Percentiles rank a stretch among this genome's conserved stretches.
Conservation (phyloP, 2,113 vertebrate species). For the Sprattus sprattus region DNA sequence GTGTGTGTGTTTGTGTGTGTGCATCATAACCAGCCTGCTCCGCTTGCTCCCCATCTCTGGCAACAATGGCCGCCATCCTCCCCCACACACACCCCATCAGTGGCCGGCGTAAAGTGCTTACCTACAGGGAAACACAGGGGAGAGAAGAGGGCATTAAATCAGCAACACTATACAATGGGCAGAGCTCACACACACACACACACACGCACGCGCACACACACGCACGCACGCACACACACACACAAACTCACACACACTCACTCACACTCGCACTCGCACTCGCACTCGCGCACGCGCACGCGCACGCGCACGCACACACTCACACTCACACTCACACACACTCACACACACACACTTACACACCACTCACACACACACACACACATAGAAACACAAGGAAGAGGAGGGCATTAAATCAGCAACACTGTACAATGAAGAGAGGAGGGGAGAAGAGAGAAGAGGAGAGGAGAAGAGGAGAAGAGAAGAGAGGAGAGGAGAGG, state of each 20-base stretch:
- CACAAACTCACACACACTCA: not conserved
- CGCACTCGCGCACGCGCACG: too few relatives aligned
- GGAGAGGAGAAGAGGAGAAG: too few relatives aligned
- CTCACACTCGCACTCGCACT: not conserved
- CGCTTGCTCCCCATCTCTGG: conserved; percentile 63
- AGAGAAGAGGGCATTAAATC: conserved; percentile 72
- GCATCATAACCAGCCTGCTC: conserved; percentile 51
- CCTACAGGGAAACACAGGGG: conserved; percentile 72
- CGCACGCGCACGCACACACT: not conserved
- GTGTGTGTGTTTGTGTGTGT: not conserved
- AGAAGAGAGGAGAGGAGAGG: too few relatives aligned
- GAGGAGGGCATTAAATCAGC: conserved; percentile 71
- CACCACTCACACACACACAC: not conserved
- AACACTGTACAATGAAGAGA: not conserved
- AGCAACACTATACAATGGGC: conserved; percentile 24
- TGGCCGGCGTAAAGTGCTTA: conserved; percentile 71
- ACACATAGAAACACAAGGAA: conserved; percentile 34
- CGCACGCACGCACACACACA: not conserved
- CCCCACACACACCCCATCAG: conserved; percentile 43
- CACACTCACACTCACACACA: not conserved
- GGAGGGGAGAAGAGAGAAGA: too few relatives aligned
- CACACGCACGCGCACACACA: too few relatives aligned
- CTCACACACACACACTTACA: not conserved
- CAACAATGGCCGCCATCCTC: conserved; percentile 40
- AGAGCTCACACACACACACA: not conserved